Evolutionary conservation across 2,797 vertebrate genomes (phyloP), one percentile per base, ranked within the genome.

Genomic region (Melanotaenia boesemani): DNA sequence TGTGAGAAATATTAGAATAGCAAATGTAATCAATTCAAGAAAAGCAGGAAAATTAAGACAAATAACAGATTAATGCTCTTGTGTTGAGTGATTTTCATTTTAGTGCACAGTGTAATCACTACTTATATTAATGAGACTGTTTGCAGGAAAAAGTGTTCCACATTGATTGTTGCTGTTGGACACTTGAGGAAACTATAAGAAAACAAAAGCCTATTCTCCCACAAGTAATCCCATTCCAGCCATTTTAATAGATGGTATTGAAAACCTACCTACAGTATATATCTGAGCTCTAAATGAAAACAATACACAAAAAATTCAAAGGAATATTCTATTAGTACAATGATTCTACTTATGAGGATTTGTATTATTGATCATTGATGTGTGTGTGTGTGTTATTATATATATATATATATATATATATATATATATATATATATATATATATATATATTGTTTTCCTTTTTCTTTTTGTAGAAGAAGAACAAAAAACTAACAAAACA

Each of bases 111-210:
- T 71, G 58, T 63, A 54, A 54, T 80, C 55, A 80, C 72, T 73
- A 20, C 68, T 41, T 82, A 66, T 72, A 72, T 66, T 80, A 78
- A 81, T 82, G 71, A 74, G 61, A 70, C 56, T 72, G 58, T 81
- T 72, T 79, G 67, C 50, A 63, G 52, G 61, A 70, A 58, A 85
- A 63, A 70, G 59, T 11, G 6, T 62, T 73, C 30, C 60, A 68
- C 66, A 83, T 74, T 84, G 83, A 86, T 76, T 82, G 77, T 84
- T 85, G 80, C 61, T 72, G 36, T 18, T 68, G 60, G 67, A 56
- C n/a, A n/a, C n/a, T n/a, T n/a, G 56, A 79, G 57, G 54, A 24
- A 4, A 3, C 58, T 65, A 30, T 55, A 71, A 63, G 62, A 72
- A 61, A 2, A 32, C 3, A 7, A 79, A 11, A 7, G 54, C 32